These are phyloP conservation scores for Macrosoma leucophasiata DNA, from an alignment of 2,888 invertebrate genomes.

Conservation along the genomic window DNA sequence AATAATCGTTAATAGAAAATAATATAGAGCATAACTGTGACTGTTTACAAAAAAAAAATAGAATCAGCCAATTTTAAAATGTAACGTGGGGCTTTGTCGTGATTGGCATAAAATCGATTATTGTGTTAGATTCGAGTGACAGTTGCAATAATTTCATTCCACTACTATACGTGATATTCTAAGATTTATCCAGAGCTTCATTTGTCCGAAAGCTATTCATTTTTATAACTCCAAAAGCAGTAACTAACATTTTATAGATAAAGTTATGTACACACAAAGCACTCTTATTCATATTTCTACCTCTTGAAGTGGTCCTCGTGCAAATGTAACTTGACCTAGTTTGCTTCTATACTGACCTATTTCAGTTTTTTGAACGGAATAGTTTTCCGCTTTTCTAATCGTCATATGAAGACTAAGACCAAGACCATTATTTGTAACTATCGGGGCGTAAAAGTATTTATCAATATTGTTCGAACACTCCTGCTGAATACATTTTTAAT, in stretches of 20 bases:
- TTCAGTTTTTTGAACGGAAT: slow-evolving; percentile 38
- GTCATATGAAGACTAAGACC: too few relatives aligned
- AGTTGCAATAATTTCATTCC: slow-evolving; percentile 59
- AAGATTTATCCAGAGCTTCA: slow-evolving; percentile 55
- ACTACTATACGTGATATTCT: slow-evolving; percentile 54
- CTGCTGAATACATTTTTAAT: too few relatives aligned
- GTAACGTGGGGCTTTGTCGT: slow-evolving; percentile 41
- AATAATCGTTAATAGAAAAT: slow-evolving; percentile 25
- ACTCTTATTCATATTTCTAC: slow-evolving; percentile 29
- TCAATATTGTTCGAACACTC: too few relatives aligned
- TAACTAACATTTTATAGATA: too few relatives aligned
- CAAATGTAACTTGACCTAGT: slow-evolving; percentile 57
- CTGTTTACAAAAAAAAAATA: slow-evolving; percentile 23
- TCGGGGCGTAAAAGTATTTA: too few relatives aligned
- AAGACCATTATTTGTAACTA: too few relatives aligned
- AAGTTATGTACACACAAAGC: too few relatives aligned
- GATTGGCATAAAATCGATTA: slow-evolving; percentile 37
- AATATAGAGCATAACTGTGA: slow-evolving; percentile 19
- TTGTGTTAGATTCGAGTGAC: slow-evolving; percentile 39
- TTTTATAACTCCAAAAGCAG: slow-evolving; percentile 40
- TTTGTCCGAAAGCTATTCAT: slow-evolving; percentile 57
- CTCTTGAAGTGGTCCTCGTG: slow-evolving; percentile 43
- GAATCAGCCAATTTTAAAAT: slow-evolving; percentile 37
- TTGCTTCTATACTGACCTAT: slow-evolving; percentile 49
- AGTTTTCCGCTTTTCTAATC: slow-evolving; percentile 41